phyloP scores from a whole-genome alignment of 2,797 vertebrate genomes.

The Mus minutoides region DNA sequence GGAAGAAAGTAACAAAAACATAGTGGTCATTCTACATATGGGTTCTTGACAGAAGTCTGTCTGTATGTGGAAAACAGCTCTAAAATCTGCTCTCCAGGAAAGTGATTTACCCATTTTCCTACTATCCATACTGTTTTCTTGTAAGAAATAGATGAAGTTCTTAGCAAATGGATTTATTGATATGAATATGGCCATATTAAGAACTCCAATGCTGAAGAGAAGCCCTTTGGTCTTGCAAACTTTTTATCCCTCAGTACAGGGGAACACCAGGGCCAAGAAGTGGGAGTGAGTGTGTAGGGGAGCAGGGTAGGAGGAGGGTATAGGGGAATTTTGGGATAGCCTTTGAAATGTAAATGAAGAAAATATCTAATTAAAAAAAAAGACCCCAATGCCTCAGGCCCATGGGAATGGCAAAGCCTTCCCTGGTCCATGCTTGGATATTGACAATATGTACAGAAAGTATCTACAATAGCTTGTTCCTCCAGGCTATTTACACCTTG shows the following conservation, averaged over 20 bases:
- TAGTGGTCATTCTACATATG: background rate
- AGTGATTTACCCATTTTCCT: slow-evolving; percentile 36
- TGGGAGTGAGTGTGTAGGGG: too few species aligned
- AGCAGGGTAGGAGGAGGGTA: too few species aligned
- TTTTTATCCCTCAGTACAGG: too few species aligned
- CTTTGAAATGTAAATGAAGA: too few species aligned
- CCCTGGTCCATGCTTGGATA: too few species aligned
- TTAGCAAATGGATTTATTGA: background rate
- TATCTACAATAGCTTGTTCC: background rate
- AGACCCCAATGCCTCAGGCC: background rate
- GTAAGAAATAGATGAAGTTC: background rate
- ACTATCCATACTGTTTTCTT: background rate
- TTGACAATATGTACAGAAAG: background rate
- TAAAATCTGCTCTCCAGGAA: background rate
- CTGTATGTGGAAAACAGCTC: background rate
- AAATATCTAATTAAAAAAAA: too few species aligned
- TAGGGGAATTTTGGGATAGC: too few species aligned
- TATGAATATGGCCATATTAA: background rate
- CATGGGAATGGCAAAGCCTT: background rate
- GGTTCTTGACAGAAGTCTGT: background rate
- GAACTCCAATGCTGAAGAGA: too few species aligned
- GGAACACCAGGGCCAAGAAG: too few species aligned
- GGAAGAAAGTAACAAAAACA: background rate
- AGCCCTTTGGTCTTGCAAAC: too few species aligned
- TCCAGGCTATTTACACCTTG: too few species aligned